Evolutionary conservation across 2,797 vertebrate genomes (phyloP), one percentile per base, ranked within the genome.

Genomic region (Gila robusta): DNA sequence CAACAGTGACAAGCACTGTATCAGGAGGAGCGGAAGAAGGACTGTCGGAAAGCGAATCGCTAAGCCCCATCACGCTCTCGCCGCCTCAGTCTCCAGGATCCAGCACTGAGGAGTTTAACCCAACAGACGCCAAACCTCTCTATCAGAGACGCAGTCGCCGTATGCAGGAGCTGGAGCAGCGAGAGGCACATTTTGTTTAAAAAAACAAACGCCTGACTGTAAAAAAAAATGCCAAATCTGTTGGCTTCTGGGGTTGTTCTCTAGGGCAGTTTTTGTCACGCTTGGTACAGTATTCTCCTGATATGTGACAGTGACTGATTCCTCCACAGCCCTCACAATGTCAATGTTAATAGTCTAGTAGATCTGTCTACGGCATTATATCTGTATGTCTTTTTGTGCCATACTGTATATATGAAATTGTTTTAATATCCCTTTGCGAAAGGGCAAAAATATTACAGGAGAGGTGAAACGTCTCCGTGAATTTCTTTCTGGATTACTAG

Each of bases 161-260:
- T 62, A 92, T 97, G 87, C 97, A 97, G 84, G 97, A 98, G 88
- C 94, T 97, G 2, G 97, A 98, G 90, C 96, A 97, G 89, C 96
- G 97, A 91, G 96, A 98, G 92, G 97, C 98, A 70, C 98, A 98
- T 89, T 99, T 99, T 93, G 98, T 99, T 86, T 99, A 93, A 66
- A 41, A 41, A 44, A 32, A 32, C 28, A 56, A 16, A 62, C 0
- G 12, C 21, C 59, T 62, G 56, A n/a, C n/a, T 62, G 10, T 12
- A 26, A 21, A 59, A 32, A 32, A n/a, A 62, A 62, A 62, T 5
- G 59, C n/a, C 4, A 16, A 66, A 66, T 32, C 26, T 3, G 62
- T 64, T 64, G 12, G 62, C 62, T 28, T 17, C 59, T 64, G 26
- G 12, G 59, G 5, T 64, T 28, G 26, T 28, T 2, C 28, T 17